Percentiles rank a stretch among this genome's conserved stretches.
Evolutionary conservation across 2,888 invertebrate species (phyloP).

Genomic region (Pseudoips prasinana): DNA sequence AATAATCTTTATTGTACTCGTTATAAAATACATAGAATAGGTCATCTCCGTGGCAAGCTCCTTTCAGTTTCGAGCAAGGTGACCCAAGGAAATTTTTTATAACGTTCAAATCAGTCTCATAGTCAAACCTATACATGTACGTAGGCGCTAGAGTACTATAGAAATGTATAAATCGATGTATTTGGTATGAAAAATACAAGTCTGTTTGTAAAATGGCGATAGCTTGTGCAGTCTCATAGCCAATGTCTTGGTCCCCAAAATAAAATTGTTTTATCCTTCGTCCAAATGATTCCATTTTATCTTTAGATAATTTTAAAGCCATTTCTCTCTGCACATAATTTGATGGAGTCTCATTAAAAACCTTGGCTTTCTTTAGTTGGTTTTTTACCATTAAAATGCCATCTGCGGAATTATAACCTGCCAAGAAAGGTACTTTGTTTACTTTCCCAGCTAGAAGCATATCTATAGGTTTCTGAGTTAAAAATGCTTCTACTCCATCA

Average conservation of each 20-base stretch:
- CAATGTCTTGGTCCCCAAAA: conserved; percentile 38
- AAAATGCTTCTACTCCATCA: conserved; percentile 42
- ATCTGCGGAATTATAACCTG: conserved; percentile 57
- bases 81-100: conserved; percentile 34
- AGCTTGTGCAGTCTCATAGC: conserved; percentile 30
- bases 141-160: conserved; percentile 37
- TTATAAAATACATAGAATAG: conserved; percentile 68
- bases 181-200: conserved; percentile 45
- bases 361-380: conserved; percentile 35
- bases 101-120: conserved; percentile 53
- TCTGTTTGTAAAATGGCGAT: conserved; percentile 48
- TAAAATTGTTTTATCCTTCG: conserved; percentile 48
- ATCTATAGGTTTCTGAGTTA: conserved; percentile 45
- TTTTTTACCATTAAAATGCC: conserved; percentile 43
- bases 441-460: conserved; percentile 41
- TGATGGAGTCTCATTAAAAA: conserved; percentile 42
- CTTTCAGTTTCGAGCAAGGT: conserved; percentile 36
- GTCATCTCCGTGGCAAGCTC: conserved; percentile 74
- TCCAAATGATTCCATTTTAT: conserved; percentile 43
- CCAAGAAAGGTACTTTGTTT: conserved; percentile 48
- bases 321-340: conserved; percentile 50
- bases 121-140: conserved; percentile 56
- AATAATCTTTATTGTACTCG: conserved; percentile 50
- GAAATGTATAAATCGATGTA: conserved; percentile 47
- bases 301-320: conserved; percentile 32